A percentile compares a stretch with the other conserved stretches of the same genome.
phyloP scores from a whole-genome alignment of 2,113 vertebrate genomes.

The Malurus elegans region DNA sequence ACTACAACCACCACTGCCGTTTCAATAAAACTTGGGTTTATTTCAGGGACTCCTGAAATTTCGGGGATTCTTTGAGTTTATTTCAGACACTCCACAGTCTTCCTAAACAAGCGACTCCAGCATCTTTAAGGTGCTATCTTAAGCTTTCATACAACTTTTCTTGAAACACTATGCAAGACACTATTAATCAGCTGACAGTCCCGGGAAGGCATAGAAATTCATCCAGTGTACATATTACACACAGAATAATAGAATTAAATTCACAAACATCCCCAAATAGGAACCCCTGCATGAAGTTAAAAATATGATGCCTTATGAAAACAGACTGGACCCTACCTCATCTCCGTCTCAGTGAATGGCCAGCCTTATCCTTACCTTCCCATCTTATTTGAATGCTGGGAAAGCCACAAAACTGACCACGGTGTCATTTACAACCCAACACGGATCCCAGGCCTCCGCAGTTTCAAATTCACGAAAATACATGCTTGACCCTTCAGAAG shows the following conservation, averaged over 20 bases:
- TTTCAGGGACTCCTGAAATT: neutral
- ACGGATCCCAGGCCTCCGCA: neutral
- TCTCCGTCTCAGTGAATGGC: too few relatives aligned
- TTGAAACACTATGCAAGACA: neutral
- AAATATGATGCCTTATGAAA: fast-evolving
- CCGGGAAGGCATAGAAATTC: neutral
- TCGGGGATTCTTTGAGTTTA: neutral
- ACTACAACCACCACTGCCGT: neutral
- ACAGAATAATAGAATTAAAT: neutral
- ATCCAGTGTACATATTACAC: neutral
- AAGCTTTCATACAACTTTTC: neutral
- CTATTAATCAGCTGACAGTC: neutral
- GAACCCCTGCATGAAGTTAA: neutral
- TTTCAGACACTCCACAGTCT: neutral
- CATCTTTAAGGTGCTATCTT: neutral
- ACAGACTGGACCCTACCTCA: neutral
- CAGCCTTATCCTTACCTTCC: neutral
- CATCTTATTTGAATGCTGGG: neutral
- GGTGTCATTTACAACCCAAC: neutral
- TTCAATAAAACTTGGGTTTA: neutral
- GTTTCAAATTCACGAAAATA: neutral
- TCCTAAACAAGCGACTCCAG: neutral
- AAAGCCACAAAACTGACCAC: neutral
- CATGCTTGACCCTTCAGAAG: neutral
- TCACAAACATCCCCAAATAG: fast-evolving